These are phyloP conservation scores for Aphelenchoides besseyi DNA, from an alignment of 1,140 invertebrate species.

Conservation along the genomic window DNA sequence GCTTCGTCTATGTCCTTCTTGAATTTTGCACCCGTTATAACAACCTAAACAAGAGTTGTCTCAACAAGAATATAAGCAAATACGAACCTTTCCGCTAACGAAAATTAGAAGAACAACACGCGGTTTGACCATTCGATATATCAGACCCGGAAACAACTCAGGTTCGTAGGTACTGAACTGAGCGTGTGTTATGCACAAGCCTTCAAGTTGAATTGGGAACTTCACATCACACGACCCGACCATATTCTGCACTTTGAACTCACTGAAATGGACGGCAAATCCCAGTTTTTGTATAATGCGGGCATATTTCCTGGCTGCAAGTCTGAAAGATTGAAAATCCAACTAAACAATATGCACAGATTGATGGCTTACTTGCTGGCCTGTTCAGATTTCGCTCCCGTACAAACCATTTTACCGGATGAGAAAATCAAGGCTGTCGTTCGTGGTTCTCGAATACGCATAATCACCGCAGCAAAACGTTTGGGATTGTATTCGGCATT, in stretches of 20 bases:
- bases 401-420: conserved; percentile 99
- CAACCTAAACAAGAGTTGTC: conserved; percentile 31
- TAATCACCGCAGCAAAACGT: conserved; percentile 98
- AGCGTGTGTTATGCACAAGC: conserved; percentile 88
- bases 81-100: conserved; percentile 51
- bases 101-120: conserved; percentile 83
- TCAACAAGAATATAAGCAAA: conserved; percentile 11
- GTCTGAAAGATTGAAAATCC: conserved; percentile 69
- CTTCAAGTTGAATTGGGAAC: conserved; percentile 96
- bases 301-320: conserved; percentile 75
- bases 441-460: conserved; percentile 95
- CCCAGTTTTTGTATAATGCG: conserved; percentile 98
- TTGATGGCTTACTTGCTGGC: conserved; percentile 72
- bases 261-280: conserved; percentile 94
- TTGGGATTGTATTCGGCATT: conserved; percentile 99
- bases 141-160: conserved; percentile 89
- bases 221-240: conserved; percentile 99
- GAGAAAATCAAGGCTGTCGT: conserved; percentile 98
- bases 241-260: conserved; percentile 96
- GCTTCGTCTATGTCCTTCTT: conserved; percentile 97
- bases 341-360: not conserved
- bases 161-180: conserved; percentile 82
- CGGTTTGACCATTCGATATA: conserved; percentile 98
- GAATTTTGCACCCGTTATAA: conserved; percentile 84
- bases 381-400: conserved; percentile 96